Evolutionary conservation across 2,797 vertebrate genomes (phyloP).

Genomic region (Parotocinclus haroldoi): DNA sequence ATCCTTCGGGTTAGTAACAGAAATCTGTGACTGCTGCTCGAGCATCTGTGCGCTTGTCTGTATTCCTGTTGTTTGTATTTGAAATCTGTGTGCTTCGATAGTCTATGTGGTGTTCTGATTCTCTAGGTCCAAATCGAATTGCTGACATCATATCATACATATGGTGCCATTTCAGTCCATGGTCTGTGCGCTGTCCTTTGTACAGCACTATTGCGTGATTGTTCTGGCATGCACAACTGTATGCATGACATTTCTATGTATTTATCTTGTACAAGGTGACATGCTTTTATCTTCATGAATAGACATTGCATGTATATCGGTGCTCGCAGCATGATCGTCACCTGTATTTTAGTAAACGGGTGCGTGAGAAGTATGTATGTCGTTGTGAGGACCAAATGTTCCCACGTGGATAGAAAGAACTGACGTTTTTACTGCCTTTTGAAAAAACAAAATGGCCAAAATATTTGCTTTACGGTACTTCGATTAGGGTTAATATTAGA

Average conservation of each 20-base stretch:
- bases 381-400: no score
- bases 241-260: conserved; percentile 12
- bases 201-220: conserved; percentile 34
- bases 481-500: no score
- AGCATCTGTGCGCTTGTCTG: conserved; percentile 28
- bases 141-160: conserved; percentile 42
- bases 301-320: conserved; percentile 42
- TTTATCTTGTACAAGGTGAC: conserved; percentile 29
- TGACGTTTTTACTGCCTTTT: no score
- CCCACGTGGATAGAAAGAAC: no score
- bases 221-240: conserved; percentile 27
- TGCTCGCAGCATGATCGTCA: conserved; percentile 48
- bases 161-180: conserved; percentile 42
- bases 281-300: conserved; percentile 35
- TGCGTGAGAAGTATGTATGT: not conserved
- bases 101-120: conserved; percentile 33
- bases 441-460: no score
- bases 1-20: conserved; percentile 30
- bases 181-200: conserved; percentile 33
- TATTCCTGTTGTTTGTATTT: conserved; percentile 11
- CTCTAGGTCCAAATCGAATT: conserved; percentile 39
- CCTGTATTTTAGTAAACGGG: conserved; percentile 14
- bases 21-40: conserved; percentile 38
- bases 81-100: conserved; percentile 13
- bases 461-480: no score